Conservation (phyloP, 2,113 vertebrate genomes). For the Bucco capensis region DNA sequence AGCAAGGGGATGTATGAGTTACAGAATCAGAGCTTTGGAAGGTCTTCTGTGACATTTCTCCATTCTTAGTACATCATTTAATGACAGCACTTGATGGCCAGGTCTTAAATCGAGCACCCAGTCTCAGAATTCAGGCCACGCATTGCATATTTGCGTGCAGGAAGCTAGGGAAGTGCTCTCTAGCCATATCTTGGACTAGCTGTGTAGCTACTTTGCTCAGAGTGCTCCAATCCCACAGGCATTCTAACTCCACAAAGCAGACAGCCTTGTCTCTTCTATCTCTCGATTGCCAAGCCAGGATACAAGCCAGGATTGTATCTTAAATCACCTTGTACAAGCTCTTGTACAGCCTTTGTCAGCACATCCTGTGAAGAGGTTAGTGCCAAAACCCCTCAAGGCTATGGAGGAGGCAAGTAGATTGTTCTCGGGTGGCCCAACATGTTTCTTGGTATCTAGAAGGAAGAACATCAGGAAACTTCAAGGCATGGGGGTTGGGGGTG, state of each 20-base stretch:
- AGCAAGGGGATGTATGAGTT: background rate
- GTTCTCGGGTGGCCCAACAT: background rate
- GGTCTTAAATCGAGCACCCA: constrained; percentile 1
- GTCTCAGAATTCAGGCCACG: background rate
- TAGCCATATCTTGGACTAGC: background rate
- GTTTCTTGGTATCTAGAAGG: background rate
- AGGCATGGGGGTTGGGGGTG: background rate
- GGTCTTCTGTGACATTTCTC: constrained; percentile 49
- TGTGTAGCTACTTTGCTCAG: background rate
- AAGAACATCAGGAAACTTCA: background rate
- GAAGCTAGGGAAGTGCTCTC: background rate
- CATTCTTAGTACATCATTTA: constrained; percentile 49
- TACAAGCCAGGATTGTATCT: background rate
- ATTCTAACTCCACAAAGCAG: background rate
- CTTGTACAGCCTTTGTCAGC: background rate
- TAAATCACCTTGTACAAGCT: background rate
- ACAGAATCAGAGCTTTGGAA: constrained; percentile 31
- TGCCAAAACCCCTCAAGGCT: background rate
- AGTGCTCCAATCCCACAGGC: background rate
- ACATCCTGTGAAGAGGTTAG: background rate
- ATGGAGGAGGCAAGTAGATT: background rate
- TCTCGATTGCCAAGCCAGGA: background rate
- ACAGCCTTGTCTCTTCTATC: background rate
- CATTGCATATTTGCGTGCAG: background rate
- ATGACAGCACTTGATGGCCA: background rate